A percentile compares a stretch with the other conserved stretches of the same genome.
These are phyloP conservation scores for Chesias legatella DNA, from an alignment of 2,888 invertebrate genomes.

Conservation along the genomic window DNA sequence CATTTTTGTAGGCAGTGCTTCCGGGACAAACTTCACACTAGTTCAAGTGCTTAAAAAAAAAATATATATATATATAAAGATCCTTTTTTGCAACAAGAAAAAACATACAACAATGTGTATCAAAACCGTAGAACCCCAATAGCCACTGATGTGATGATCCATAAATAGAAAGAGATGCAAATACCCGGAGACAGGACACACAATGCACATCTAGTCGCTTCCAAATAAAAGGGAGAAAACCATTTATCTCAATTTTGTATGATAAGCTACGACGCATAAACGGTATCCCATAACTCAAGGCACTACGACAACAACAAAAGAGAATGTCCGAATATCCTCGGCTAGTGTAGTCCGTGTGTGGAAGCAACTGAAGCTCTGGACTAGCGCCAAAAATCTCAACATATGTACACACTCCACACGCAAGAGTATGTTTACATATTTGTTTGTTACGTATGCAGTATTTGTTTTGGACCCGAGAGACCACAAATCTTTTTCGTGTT, in stretches of 20 bases:
- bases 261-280: conserved; percentile 36
- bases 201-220: conserved; percentile 9
- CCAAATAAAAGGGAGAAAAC: conserved; percentile 24
- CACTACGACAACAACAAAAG: conserved; percentile 52
- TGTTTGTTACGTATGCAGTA: conserved; percentile 36
- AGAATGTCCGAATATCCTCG: conserved; percentile 43
- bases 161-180: conserved; percentile 1
- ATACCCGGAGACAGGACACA: conserved; percentile 9
- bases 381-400: conserved; percentile 55
- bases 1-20: too few species aligned
- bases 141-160: not conserved
- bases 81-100: too few species aligned
- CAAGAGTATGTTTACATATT: conserved; percentile 31
- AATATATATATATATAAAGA: too few species aligned
- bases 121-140: too few species aligned
- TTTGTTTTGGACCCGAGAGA: conserved; percentile 49
- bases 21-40: too few species aligned
- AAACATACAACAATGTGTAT: too few species aligned
- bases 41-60: too few species aligned
- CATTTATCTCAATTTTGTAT: conserved; percentile 32
- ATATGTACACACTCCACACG: conserved; percentile 34
- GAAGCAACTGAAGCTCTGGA: conserved; percentile 52
- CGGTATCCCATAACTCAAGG: conserved; percentile 51
- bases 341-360: conserved; percentile 33
- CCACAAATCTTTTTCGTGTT: conserved; percentile 43